phyloP scores from a whole-genome alignment of 2,797 vertebrate genomes.

The Myotis pilosus region DNA sequence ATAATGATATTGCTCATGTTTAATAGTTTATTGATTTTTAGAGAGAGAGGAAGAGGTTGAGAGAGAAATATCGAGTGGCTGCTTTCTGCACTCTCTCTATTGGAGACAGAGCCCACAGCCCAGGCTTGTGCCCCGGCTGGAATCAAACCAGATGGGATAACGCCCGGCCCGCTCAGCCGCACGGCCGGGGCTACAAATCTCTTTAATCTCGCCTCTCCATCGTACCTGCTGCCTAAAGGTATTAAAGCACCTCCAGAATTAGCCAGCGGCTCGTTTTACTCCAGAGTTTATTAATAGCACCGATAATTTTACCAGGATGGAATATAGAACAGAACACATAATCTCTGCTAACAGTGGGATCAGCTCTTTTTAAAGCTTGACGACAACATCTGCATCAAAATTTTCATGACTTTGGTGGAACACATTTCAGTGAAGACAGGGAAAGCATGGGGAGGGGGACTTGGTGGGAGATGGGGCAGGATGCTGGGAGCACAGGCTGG shows the following conservation, averaged over 20 bases:
- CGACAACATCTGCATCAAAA: not conserved
- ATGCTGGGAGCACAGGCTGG: fast-evolving
- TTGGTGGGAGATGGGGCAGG: too few species aligned
- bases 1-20: not conserved
- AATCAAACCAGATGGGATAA: not conserved
- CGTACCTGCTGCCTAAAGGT: not conserved
- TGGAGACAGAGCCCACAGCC: not conserved
- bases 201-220: slow-evolving; percentile 49
- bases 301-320: not conserved
- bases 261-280: slow-evolving; percentile 21
- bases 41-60: not conserved
- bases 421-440: not conserved
- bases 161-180: too few species aligned
- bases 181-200: not conserved
- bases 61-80: not conserved
- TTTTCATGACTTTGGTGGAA: not conserved
- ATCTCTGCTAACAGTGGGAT: slow-evolving; percentile 62
- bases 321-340: slow-evolving; percentile 67
- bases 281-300: slow-evolving; percentile 64
- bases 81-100: not conserved
- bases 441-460: too few species aligned
- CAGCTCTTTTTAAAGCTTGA: not conserved
- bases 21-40: not conserved
- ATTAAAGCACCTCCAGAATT: slow-evolving; percentile 26
- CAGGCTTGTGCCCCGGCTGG: not conserved